Percentiles rank a stretch among this genome's conserved stretches.
phyloP scores from a whole-genome alignment of 2,797 vertebrate species.

The Sus cebifrons region DNA sequence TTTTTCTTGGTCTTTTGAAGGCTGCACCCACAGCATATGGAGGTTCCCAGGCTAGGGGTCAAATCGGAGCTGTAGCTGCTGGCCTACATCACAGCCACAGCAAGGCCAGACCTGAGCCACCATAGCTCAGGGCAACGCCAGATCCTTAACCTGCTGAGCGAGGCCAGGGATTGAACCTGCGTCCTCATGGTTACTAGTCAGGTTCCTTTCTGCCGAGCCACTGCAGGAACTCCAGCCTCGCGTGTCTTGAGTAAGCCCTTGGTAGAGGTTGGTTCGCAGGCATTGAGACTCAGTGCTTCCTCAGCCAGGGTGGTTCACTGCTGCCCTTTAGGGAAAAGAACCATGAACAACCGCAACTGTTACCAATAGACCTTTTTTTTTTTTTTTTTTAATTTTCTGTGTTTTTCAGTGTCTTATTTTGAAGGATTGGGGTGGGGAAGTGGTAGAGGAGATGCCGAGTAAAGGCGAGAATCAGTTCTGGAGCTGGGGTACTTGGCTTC shows the following conservation, averaged over 20 bases:
- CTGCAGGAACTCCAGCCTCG: background rate
- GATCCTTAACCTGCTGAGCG: too few relatives aligned
- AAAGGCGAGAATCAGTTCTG: constrained; percentile 13
- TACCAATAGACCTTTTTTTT: background rate
- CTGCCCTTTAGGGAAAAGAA: constrained; percentile 15
- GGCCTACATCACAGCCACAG: too few relatives aligned
- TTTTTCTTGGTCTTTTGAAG: too few relatives aligned
- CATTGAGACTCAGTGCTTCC: background rate
- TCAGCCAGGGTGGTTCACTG: background rate
- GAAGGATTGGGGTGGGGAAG: constrained; percentile 33
- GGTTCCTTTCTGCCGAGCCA: too few relatives aligned
- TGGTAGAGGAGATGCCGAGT: background rate
- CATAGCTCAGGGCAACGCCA: too few relatives aligned
- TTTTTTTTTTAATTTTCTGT: background rate
- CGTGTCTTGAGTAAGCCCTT: background rate
- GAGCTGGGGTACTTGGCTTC: background rate
- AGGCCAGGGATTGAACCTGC: too few relatives aligned
- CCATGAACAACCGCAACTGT: background rate
- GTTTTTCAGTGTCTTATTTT: constrained; percentile 47
- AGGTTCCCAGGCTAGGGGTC: too few relatives aligned
- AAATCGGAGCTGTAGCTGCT: too few relatives aligned
- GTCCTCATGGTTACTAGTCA: too few relatives aligned
- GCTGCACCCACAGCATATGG: too few relatives aligned
- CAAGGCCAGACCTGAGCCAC: too few relatives aligned
- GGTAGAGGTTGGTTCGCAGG: background rate